Conservation (phyloP, 2,888 invertebrate genomes). For the Iselma pallidipennis region DNA sequence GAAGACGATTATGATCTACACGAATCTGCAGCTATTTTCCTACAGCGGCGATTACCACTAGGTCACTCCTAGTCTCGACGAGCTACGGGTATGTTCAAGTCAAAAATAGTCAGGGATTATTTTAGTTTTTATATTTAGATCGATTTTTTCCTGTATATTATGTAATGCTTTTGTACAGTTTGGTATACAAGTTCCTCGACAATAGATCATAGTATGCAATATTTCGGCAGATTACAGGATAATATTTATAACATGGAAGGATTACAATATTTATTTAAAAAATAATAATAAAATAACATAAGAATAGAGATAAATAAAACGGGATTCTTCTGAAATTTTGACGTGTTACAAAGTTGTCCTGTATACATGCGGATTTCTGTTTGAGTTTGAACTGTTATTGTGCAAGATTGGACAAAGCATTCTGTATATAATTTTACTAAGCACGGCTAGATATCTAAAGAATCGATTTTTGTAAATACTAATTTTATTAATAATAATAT, state of each 20-base stretch:
- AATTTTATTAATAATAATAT: not conserved
- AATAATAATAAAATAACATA: too few species aligned
- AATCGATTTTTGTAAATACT: slow-evolving; percentile 7
- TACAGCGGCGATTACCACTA: slow-evolving; percentile 49
- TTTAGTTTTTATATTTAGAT: slow-evolving; percentile 41
- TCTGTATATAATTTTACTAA: not conserved
- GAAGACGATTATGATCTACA: slow-evolving; percentile 62
- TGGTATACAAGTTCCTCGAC: slow-evolving; percentile 57
- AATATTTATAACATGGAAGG: too few species aligned
- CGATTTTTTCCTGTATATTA: slow-evolving; percentile 25
- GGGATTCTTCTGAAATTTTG: too few species aligned
- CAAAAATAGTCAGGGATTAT: slow-evolving; percentile 38
- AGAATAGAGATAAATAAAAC: too few species aligned
- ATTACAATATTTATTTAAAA: too few species aligned
- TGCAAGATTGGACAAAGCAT: not conserved
- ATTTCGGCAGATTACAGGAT: too few species aligned
- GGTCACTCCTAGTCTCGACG: slow-evolving; percentile 45
- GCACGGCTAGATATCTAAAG: slow-evolving; percentile 16
- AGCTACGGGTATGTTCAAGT: slow-evolving; percentile 39
- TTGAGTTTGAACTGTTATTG: slow-evolving; percentile 15
- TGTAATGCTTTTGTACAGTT: slow-evolving; percentile 39
- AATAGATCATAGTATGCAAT: slow-evolving; percentile 39
- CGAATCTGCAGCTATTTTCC: slow-evolving; percentile 60
- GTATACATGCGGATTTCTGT: too few species aligned
- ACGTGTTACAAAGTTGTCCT: too few species aligned